phyloP scores from a whole-genome alignment of 2,888 invertebrate genomes.

The Ethmia dodecea region DNA sequence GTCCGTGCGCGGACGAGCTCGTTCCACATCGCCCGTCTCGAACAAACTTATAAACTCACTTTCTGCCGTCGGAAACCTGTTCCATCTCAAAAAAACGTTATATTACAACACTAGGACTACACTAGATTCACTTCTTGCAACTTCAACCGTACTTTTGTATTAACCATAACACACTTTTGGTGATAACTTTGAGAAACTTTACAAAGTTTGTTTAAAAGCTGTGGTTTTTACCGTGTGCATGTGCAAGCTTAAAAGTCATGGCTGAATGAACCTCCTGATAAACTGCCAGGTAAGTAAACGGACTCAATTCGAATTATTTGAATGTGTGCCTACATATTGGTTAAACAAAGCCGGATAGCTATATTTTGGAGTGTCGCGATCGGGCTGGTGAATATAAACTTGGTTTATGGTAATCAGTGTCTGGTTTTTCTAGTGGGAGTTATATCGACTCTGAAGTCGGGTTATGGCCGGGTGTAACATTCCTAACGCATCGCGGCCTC shows the following conservation, averaged over 20 bases:
- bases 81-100: slow-evolving; percentile 40
- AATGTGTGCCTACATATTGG: too few species aligned
- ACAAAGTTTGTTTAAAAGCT: slow-evolving; percentile 55
- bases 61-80: slow-evolving; percentile 56
- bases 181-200: slow-evolving; percentile 51
- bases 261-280: slow-evolving; percentile 58
- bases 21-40: slow-evolving; percentile 33
- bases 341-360: too few species aligned
- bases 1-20: slow-evolving; percentile 40
- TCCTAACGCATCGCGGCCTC: slow-evolving; percentile 20
- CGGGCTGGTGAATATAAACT: too few species aligned
- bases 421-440: background rate
- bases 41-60: slow-evolving; percentile 62
- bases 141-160: slow-evolving; percentile 26
- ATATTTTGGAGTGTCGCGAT: too few species aligned
- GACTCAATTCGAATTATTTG: slow-evolving; percentile 47
- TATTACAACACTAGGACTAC: slow-evolving; percentile 33
- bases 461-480: slow-evolving; percentile 21
- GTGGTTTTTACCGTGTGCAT: slow-evolving; percentile 38
- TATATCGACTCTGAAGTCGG: background rate
- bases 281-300: slow-evolving; percentile 68
- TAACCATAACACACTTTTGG: slow-evolving; percentile 31
- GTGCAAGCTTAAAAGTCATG: slow-evolving; percentile 55
- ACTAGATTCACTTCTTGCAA: slow-evolving; percentile 35
- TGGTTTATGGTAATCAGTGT: too few species aligned